Base-by-base conservation (phyloP, 2,797 vertebrate species). In the Meriones psammophilus region DNA sequence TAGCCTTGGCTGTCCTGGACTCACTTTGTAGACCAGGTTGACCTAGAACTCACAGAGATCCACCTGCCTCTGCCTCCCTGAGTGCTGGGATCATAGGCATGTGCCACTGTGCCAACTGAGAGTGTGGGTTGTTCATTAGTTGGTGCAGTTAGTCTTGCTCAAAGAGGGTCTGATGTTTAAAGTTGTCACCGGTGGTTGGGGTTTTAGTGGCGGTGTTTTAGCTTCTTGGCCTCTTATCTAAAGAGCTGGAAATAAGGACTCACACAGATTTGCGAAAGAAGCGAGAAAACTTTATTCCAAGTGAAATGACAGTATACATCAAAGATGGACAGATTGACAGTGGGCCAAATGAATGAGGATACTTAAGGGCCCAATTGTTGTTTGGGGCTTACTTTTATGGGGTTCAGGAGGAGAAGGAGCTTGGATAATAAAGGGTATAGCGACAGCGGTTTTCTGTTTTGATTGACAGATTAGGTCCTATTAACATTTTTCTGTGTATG, bases 161-260 rank as follows among this genome's bases (percentile, higher is more conserved):
- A 79, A 88, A 92, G 36, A 86, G 74, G 39, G 68, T 64, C 10
- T 69, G 69, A 92, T 26, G 54, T 78, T 90, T 87, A 80, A 86
- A 81, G 30, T 93, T 71, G 50, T 56, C 54, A 56, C 33, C n/a
- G 17, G 66, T 71, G 8, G 12, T 36, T 54, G 24, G 50, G 22
- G 33, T 28, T 22, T 12, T 56, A 22, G 85, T 15, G 50, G 56
- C 10, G 54, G 85, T 56, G 50, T 71, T 87, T 87, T 87, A 28
- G 54, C 22, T 87, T 56, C 68, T 58, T 71, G 33, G 68, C 68
- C 22, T 71, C 33, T 87, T 87, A 56, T 36, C 33, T 14, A 73
- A 73, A 87, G 50, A 87, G 39, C 18, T 73, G 33, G 12, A 87
- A 87, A 56, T 73, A 73, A 71, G 14, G n/a, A 39, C 68, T 71